Evolutionary conservation across 2,797 vertebrate genomes (phyloP).

Genomic region (Myotis pilosus): DNA sequence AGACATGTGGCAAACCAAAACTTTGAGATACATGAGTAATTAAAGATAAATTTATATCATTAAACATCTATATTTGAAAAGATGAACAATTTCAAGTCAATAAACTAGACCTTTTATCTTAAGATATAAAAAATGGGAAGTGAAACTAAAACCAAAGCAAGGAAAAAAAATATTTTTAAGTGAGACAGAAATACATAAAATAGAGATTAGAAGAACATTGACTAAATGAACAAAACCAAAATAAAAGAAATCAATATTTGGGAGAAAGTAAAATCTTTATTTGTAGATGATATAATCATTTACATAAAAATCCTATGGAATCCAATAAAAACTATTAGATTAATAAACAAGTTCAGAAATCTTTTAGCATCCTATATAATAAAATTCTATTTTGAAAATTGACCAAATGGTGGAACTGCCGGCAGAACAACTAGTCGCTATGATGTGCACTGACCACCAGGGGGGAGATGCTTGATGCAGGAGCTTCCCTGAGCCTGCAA

Average conservation of each 20-base stretch:
- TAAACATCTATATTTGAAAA: background rate
- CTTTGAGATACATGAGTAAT: background rate
- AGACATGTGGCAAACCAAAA: no score
- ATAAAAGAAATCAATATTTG: background rate
- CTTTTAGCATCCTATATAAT: background rate
- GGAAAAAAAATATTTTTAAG: background rate
- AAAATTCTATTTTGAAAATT: no score
- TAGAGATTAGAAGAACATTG: background rate
- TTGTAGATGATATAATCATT: background rate
- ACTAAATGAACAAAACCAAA: background rate
- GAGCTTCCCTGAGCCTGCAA: no score
- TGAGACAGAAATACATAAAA: background rate
- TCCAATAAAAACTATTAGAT: background rate
- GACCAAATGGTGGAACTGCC: no score
- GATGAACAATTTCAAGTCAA: background rate
- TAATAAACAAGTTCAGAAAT: background rate
- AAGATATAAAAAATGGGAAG: background rate
- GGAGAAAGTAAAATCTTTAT: background rate
- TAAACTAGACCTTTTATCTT: background rate
- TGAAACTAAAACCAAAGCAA: background rate
- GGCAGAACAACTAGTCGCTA: no score
- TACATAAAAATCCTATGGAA: background rate
- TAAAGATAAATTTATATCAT: background rate
- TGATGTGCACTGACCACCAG: no score
- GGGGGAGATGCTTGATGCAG: no score